Conservation (phyloP, 2,797 vertebrate genomes). For the Denticeps clupeoides region DNA sequence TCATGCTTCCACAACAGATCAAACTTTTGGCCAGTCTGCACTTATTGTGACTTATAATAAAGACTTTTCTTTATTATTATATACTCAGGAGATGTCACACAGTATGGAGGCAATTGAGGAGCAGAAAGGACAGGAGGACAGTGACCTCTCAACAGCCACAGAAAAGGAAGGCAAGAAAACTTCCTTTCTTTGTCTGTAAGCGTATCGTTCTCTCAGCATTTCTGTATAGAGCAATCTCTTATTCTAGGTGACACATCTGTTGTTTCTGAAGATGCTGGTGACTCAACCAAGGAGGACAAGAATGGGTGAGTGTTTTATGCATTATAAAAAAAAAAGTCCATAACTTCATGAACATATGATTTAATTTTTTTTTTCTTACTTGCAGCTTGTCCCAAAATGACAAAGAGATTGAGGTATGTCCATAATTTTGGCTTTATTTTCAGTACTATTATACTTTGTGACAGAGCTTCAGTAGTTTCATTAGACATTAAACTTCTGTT, state of each 20-base stretch:
- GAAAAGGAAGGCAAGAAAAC: slow-evolving; percentile 45
- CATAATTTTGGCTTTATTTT: background rate
- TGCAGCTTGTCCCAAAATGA: slow-evolving; percentile 72
- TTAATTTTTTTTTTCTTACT: slow-evolving; percentile 2
- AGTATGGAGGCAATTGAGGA: slow-evolving; percentile 40
- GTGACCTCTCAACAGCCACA: slow-evolving; percentile 20
- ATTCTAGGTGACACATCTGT: slow-evolving; percentile 37
- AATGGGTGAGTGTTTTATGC: too few species aligned
- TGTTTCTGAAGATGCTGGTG: slow-evolving; percentile 31
- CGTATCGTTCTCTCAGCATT: background rate
- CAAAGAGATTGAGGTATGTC: slow-evolving; percentile 85
- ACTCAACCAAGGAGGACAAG: slow-evolving; percentile 37
- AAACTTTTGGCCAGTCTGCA: too few species aligned
- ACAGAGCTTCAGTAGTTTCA: too few species aligned
- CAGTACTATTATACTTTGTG: background rate
- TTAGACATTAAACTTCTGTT: too few species aligned
- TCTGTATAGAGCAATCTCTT: background rate
- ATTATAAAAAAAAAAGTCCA: too few species aligned
- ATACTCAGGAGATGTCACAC: slow-evolving; percentile 46
- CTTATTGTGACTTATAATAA: too few species aligned
- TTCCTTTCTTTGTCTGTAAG: background rate
- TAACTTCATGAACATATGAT: too few species aligned
- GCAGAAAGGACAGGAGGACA: slow-evolving; percentile 36
- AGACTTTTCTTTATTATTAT: slow-evolving; percentile 17
- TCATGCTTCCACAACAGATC: too few species aligned